These are phyloP conservation scores for Acanthaster planci DNA, from an alignment of 35 echinoderm and acorn worm genomes.

Conservation along the genomic window DNA sequence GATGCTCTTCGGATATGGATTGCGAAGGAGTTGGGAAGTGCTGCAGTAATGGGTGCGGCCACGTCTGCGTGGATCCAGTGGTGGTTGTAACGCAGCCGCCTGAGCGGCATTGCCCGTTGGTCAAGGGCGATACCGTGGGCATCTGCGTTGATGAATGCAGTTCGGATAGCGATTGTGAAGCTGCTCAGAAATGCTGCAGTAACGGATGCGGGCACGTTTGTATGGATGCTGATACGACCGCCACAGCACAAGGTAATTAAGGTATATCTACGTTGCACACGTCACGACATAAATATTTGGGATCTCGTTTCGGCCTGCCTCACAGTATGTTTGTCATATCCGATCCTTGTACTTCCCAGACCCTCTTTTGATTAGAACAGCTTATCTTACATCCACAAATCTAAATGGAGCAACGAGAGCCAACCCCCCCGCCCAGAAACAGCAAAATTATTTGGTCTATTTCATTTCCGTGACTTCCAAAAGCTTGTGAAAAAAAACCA, in stretches of 20 bases:
- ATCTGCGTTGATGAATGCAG: constrained; percentile 45
- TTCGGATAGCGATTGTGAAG: constrained; percentile 43
- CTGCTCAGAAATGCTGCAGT: constrained; percentile 57
- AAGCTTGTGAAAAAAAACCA: no score
- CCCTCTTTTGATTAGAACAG: no score
- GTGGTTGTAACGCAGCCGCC: constrained; percentile 25
- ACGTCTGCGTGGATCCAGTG: constrained; percentile 36
- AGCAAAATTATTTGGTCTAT: no score
- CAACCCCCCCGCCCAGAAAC: no score
- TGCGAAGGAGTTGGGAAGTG: constrained; percentile 65
- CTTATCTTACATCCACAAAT: no score
- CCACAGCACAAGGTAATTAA: neutral
- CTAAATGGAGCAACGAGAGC: no score
- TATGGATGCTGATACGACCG: constrained; percentile 32
- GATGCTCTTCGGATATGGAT: constrained; percentile 52
- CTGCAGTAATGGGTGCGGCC: constrained; percentile 77
- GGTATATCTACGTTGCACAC: no score
- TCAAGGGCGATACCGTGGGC: constrained; percentile 12
- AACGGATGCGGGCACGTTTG: constrained; percentile 71
- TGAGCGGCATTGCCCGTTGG: constrained; percentile 27
- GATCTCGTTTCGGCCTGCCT: no score
- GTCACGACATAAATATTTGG: no score
- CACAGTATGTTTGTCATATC: no score
- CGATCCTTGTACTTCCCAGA: no score
- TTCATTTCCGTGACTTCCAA: no score